Base-by-base conservation (phyloP, 2,113 vertebrate species). In the Macaca nemestrina region DNA sequence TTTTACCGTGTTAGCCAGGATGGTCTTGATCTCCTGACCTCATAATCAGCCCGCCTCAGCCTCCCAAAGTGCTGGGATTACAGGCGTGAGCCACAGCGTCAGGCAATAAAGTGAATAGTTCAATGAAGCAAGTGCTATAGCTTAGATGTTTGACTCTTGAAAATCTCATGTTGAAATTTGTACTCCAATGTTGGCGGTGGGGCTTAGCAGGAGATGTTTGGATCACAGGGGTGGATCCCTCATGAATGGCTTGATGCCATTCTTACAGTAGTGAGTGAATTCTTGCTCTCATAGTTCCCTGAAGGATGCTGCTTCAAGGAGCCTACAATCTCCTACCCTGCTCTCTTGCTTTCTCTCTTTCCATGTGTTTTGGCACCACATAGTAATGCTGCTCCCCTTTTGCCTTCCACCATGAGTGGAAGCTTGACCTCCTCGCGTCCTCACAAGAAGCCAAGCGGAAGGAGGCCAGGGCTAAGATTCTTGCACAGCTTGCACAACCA, bases 21-120 rank as follows among this genome's bases (percentile, higher is more conserved):
- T 55, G 52, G 52, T 20, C 6, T 55, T 2, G 2, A 55, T 55
- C 52, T 55, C 52, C 18, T 55, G 18, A 55, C 6, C 18, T 8
- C 6, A 18, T 20, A 2, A 20, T 8, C 52, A 0, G 0, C 18
- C 52, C 52, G 0, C 18, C 6, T 55, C 6, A 6, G 52, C 52
- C 52, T 55, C 52, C 6, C 52, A 55, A 55, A 55, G 18, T 55
- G 52, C 52, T 55, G 52, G 18, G 52, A 55, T 55, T 55, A 55
- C 52, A 55, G 52, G 52, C 52, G 18, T 55, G 52, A 55, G 52
- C 52, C 52, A 55, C 52, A 55, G 52, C 0, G 52, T 2, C 18
- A 2, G 18, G 32, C 67, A 68, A 35, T 68, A 68, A 32, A 68
- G 6, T 68, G 67, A 68, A 7, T 35, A 68, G 35, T 68, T 32